A percentile compares a stretch with the other conserved stretches of the same genome.
phyloP scores from a whole-genome alignment of 2,888 invertebrate species.

The Agelastica alni region DNA sequence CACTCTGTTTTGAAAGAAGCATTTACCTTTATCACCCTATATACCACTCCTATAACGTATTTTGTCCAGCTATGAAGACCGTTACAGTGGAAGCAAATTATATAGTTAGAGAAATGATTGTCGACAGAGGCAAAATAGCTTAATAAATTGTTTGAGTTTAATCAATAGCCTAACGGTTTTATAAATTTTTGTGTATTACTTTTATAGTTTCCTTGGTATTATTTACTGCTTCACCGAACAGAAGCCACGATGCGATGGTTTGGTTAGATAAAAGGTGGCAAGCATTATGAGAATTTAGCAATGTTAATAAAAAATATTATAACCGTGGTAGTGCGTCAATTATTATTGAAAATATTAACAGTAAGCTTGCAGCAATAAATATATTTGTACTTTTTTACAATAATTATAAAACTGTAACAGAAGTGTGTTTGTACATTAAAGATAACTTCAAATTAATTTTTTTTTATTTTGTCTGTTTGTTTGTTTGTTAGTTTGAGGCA shows the following conservation, averaged over 20 bases:
- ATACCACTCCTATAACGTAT: neutral
- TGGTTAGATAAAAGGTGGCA: constrained; percentile 1
- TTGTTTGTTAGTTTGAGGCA: too few relatives aligned
- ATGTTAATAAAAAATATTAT: constrained; percentile 2
- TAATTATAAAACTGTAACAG: too few relatives aligned
- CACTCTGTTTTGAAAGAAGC: too few relatives aligned
- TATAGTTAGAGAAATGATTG: constrained; percentile 16
- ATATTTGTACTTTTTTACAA: too few relatives aligned
- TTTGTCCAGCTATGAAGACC: constrained; percentile 5
- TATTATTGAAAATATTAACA: too few relatives aligned
- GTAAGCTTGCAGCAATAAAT: too few relatives aligned
- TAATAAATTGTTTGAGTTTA: constrained; percentile 25
- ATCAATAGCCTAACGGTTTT: constrained; percentile 26
- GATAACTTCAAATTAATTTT: too few relatives aligned
- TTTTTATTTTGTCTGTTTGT: too few relatives aligned
- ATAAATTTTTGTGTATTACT: constrained; percentile 16
- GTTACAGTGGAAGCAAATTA: constrained; percentile 24
- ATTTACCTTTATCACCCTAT: too few relatives aligned
- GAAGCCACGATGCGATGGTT: constrained; percentile 14
- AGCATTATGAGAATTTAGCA: constrained; percentile 1
- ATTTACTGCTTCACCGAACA: constrained; percentile 21
- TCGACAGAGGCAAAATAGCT: constrained; percentile 25
- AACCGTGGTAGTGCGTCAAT: too few relatives aligned
- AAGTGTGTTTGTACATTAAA: too few relatives aligned
- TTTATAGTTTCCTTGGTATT: constrained; percentile 18